Evolutionary conservation across 2,113 vertebrate species (phyloP), one percentile per base, ranked within the genome.

Genomic region (Equus przewalskii): DNA sequence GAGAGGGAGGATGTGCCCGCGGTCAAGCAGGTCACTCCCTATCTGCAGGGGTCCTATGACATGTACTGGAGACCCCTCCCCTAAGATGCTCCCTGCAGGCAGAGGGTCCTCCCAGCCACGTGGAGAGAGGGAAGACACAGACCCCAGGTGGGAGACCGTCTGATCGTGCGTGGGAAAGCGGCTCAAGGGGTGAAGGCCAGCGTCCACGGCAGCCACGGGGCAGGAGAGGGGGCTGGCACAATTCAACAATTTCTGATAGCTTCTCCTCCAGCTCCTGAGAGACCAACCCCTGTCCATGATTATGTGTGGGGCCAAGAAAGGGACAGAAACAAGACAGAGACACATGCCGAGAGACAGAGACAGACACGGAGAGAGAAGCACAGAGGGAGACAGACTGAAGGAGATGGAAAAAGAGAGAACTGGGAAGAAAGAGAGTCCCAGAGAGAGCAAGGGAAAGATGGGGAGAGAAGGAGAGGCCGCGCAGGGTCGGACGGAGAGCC

Each of bases 401-500:
- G 60, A 69, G 26, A 54, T n/a, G 46, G 56, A 6, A 16, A 33
- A 56, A 46, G 9, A 56, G 15, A 24, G 33, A 58, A 4, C 2
- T 2, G 9, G 4, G 46, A 7, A 8, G 14, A 33, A 36, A 41
- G 24, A n/a, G 44, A 28, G 2, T 9, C 18, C 36, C 15, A 54
- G 18, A 21, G 18, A 69, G 24, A 87, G 11, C 10, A 4, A 70
- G 33, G 62, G 72, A 7, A 18, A 41, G 22, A 26, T 21, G 10
- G 65, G 28, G 7, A 78, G 49, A 16, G 33, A 60, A 33, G 2
- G 2, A 5, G 78, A 9, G 26, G 19, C 33, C 7, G 24, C 6
- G 3, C n/a, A 14, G 65, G 5, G 6, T 6, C 9, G 0, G 0
- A 41, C 9, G 0, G 0, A 41, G 30, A 30, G 69, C 54, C 13